Conservation (phyloP, 2,888 invertebrate genomes). For the Deroplatys truncata region DNA sequence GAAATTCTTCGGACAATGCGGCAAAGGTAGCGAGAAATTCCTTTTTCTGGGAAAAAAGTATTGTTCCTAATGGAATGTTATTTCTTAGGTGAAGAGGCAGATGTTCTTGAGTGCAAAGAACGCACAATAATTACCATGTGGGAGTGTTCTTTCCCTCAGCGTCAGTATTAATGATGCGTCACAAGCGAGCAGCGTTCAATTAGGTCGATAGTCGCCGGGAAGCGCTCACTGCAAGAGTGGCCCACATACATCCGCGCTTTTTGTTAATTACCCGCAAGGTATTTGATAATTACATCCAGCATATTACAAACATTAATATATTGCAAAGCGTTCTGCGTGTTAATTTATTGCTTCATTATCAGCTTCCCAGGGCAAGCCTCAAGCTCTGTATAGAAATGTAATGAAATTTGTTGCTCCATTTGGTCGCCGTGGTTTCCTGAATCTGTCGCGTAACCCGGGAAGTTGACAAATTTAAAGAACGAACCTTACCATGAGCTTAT, state of each 20-base stretch:
- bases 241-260: neutral
- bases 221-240: neutral
- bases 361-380: neutral
- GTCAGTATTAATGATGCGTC: conserved; percentile 8
- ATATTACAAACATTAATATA: neutral
- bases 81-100: neutral
- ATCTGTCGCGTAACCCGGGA: too few relatives aligned
- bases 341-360: neutral
- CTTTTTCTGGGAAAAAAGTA: too few relatives aligned
- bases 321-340: neutral
- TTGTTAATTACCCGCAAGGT: neutral
- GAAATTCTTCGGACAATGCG: too few relatives aligned
- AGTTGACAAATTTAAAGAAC: too few relatives aligned
- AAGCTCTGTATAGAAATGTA: neutral
- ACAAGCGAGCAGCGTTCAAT: conserved; percentile 3
- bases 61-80: too few relatives aligned
- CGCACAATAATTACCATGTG: neutral
- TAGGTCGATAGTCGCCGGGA: neutral
- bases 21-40: too few relatives aligned
- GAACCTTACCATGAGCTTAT: too few relatives aligned
- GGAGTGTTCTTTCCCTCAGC: neutral
- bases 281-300: neutral
- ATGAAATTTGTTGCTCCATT: neutral
- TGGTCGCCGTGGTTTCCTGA: neutral
- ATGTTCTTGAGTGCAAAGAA: neutral